Base-by-base conservation (phyloP, 1,140 invertebrate species). In the Drosophila subobscura region DNA sequence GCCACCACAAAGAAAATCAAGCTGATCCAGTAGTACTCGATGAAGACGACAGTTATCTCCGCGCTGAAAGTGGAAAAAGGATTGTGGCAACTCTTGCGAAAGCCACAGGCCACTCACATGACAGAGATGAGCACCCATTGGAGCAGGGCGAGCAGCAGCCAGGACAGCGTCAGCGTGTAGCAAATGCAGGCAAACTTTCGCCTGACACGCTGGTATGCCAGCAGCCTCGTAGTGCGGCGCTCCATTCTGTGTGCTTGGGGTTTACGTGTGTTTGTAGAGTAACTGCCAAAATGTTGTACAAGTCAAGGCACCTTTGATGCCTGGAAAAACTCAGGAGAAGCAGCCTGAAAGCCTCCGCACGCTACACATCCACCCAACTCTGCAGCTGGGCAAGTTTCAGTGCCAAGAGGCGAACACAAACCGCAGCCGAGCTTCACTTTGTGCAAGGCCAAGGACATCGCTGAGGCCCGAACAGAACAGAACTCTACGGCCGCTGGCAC, bases 141-240 rank as follows among this genome's bases (percentile, higher is more conserved):
- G 8, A 27, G 1, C 0, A 86, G 5, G 3, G 58, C 74, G 46
- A 86, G 6, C 0, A 78, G 3, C 40, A 86, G 37, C 77, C 77
- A 81, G 5, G 52, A 1, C 3, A 67, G 10, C 8, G 74, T 78
- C n/a, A 86, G 8, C 46, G 68, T 27, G 46, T 86, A 86, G 5
- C 75, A 66, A 3, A 41, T 40, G 10, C 47, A 49, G 33, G 83
- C 47, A n/a, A 86, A 86, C 27, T 68, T 81, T 8, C 83, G 65
- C 1, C 83, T 78, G 1, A 65, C 66, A 0, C 49, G 49, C 37
- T 66, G 54, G 51, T 86, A 81, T 0, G 41, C 44, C 20, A 52
- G 42, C 12, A 67, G 45, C 54, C 66, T 53, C 7, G 25, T 27
- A 4, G 45, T 44, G 6, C 73, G 73, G 4, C 60, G 42, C 5